A percentile compares a stretch with the other conserved stretches of the same genome.
These are phyloP conservation scores for Sterna hirundo DNA, from an alignment of 2,113 vertebrate species.

Conservation along the genomic window DNA sequence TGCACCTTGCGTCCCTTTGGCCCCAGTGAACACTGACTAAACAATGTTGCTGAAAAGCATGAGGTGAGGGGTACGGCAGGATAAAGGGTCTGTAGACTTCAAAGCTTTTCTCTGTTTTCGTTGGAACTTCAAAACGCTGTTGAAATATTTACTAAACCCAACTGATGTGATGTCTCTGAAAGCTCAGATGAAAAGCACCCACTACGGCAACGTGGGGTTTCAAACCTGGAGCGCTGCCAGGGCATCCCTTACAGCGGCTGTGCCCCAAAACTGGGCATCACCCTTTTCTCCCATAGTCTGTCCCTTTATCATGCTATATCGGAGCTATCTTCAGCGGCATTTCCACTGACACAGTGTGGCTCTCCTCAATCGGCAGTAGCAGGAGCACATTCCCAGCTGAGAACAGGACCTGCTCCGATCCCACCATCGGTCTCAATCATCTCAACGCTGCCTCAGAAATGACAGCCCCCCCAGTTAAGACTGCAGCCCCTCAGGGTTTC, in stretches of 20 bases:
- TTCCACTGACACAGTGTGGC: background rate
- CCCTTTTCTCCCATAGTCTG: background rate
- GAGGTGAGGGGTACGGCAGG: background rate
- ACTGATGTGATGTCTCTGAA: background rate
- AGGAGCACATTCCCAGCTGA: background rate
- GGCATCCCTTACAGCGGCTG: rapidly evolving
- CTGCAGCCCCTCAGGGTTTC: background rate
- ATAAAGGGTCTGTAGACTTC: constrained; percentile 22
- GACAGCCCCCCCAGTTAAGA: rapidly evolving
- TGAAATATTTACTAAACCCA: constrained; percentile 44
- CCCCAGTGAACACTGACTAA: background rate
- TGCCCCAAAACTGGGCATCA: background rate
- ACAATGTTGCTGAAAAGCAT: background rate
- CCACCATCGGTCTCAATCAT: background rate
- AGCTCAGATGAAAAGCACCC: background rate
- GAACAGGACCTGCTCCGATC: background rate
- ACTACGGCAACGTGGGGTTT: background rate
- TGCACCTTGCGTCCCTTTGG: background rate
- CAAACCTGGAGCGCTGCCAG: background rate
- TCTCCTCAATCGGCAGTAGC: background rate
- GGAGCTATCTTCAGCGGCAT: background rate
- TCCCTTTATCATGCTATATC: background rate
- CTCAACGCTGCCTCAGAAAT: background rate
- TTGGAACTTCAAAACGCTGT: background rate
- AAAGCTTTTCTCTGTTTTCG: constrained; percentile 30